phyloP scores from a whole-genome alignment of 2,113 vertebrate species.

The Trinectes maculatus region DNA sequence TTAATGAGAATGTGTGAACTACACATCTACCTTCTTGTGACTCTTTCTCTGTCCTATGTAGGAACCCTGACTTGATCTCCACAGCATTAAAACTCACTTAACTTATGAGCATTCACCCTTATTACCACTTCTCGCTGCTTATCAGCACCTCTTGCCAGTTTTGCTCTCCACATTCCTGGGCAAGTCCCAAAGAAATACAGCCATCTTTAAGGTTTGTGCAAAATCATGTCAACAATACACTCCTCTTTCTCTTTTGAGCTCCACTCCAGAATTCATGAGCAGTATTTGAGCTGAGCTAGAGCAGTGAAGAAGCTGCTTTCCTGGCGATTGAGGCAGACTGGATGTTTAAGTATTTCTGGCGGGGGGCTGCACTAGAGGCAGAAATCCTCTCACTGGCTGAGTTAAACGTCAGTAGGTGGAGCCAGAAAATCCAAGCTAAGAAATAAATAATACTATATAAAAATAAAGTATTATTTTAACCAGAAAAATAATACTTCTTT shows the following conservation, averaged over 20 bases:
- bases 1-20: no score
- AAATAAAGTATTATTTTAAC: conserved; percentile 47
- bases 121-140: conserved; percentile 54
- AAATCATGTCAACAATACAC: conserved; percentile 75
- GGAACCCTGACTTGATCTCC: conserved; percentile 73
- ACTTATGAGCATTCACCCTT: conserved; percentile 79
- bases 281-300: conserved; percentile 64
- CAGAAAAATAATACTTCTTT: conserved; percentile 34
- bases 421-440: conserved; percentile 18
- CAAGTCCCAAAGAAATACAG: conserved; percentile 49
- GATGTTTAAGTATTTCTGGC: conserved; percentile 22
- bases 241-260: conserved; percentile 64
- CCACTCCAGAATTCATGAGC: conserved; percentile 75
- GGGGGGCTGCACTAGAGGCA: conserved; percentile 17
- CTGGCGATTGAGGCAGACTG: conserved; percentile 27
- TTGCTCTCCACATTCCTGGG: conserved; percentile 25
- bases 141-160: conserved; percentile 57
- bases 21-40: no score
- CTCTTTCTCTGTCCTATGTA: conserved; percentile 1
- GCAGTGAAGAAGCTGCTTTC: conserved; percentile 23
- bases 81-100: conserved; percentile 74
- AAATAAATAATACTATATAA: conserved; percentile 49
- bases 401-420: conserved; percentile 22
- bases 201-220: conserved; percentile 79
- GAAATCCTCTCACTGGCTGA: neutral